Evolutionary conservation across 2,888 invertebrate genomes (phyloP), one percentile per base, ranked within the genome.

Genomic region (Notocelia uddmanniana): DNA sequence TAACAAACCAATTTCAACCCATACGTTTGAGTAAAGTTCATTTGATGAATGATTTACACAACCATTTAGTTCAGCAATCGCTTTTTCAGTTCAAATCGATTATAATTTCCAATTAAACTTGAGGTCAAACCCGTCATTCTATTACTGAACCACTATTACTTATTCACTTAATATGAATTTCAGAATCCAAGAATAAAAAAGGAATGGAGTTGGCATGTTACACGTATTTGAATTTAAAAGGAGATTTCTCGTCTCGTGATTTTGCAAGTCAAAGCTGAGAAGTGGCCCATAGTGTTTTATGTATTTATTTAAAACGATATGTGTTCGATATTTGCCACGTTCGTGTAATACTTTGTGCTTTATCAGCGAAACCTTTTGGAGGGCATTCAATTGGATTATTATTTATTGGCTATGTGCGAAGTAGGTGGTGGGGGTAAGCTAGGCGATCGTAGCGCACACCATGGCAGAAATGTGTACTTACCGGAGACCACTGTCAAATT

Each of bases 251-350:
- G 68, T 69, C 60, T 60, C 64, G 52, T 10, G 13, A 9, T 59
- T 71, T 59, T 52, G 70, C 41, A 60, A 76, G 75, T 75, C 71
- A 69, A 64, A 69, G 72, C 69, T 60, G 19, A 2, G 31, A 31
- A 31, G 10, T 23, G 59, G 50, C n/a, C 15, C n/a, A 23, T 37
- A 52, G 59, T 45, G 50, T 45, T 31, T 63, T 5, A 23, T 48
- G 58, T 76, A 75, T 74, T 3, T 23, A 54, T 60, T 31, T 45
- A 31, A 41, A n/a, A 21, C 62, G 19, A 57, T 58, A 64, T 58
- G 23, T 21, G 50, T 21, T 23, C 15, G 9, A 34, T 26, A 18
- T 50, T 31, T 48, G 55, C 69, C 57, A n/a, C 55, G 45, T 62
- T 45, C n/a, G 21, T 48, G 2, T 52, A 19, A 10, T 50, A 3